Base-by-base conservation (phyloP, 2,113 vertebrate species). In the Arothron firmamentum region DNA sequence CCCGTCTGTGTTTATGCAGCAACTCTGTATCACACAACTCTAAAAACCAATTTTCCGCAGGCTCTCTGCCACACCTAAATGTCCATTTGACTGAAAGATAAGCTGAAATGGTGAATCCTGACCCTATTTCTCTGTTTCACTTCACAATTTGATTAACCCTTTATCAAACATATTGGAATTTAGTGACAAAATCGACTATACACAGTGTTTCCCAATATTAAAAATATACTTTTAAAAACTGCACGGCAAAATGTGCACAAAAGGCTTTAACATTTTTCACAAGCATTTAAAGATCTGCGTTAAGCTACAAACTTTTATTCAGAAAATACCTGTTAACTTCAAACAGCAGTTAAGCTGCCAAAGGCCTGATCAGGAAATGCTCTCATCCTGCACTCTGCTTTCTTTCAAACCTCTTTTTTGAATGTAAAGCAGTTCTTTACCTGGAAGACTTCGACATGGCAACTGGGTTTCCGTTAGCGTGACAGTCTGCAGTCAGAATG, bases 371-470 rank as follows among this genome's bases (percentile, higher is more conserved):
- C 41, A 28, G n/a, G 52, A 63, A 21, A 14, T 13, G 23, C 15
- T 5, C 34, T 9, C 46, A 31, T 16, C 23, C 23, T 51, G 13
- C 9, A 5, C 38, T 43, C 3, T 16, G 1, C 50, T 41, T 34
- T 38, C 34, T 38, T 18, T 23, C 21, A 23, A 23, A 19, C 61
- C 58, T 59, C 49, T 5, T 51, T 54, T 11, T 20, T 10, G 0
- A 0, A n/a, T 19, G 0, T 45, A 43, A 72, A 62, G 59, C 8
- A 53, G 3, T 7, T 0, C 3, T n/a, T 90, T 91, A 92, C 91
- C 91, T 91, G 72, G 66, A 18, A 0, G 90, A 88, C 68, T 25
- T 89, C 83, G 90, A 91, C 91, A 92, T 92, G 77, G 63, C 59
- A 79, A 62, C 65, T 5, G 7, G 52, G 10, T 74, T 72, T 66